Evolutionary conservation across 2,888 invertebrate genomes (phyloP), one percentile per base, ranked within the genome.

Genomic region (Agonopterix heracliana): DNA sequence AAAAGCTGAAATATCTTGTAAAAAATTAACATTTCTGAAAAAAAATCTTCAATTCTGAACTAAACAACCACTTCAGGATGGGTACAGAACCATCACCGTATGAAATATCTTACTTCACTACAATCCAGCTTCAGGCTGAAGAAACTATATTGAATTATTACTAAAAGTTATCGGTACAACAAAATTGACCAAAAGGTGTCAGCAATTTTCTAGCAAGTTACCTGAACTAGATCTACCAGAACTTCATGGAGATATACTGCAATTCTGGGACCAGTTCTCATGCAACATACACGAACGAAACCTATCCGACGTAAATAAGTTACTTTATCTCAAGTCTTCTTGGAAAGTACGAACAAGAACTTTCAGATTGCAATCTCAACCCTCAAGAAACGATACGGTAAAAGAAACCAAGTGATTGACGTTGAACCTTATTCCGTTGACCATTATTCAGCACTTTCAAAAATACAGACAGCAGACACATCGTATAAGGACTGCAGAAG

Each of bases 401-500:
- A n/a, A n/a, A n/a, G n/a, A 12, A 4, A 9, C 5, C 4, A 34
- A 2, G 14, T 44, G 2, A 44, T 44, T 7, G 34, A 44, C n/a
- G n/a, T n/a, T n/a, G n/a, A n/a, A n/a, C n/a, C n/a, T n/a, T n/a
- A n/a, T n/a, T n/a, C n/a, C n/a, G n/a, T n/a, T 12, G 44, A 34
- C 3, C 44, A 44, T 10, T 34, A 44, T 34, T 34, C 34, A 3
- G 44, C 44, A 12, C 14, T 43, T 9, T 26, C 8, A 7, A 40
- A 35, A 9, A 40, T 47, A 8, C 36, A 46, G 9, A 41, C 41
- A 40, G 46, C 43, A 35, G 53, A 51, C 44, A 53, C 41, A 49
- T 54, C 55, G 44, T 4, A 40, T n/a, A 17, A 41, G 0, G 49
- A 52, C 9, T 52, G 49, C 12, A 36, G 50, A 12, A 47, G 46